Percentiles rank a stretch among this genome's conserved stretches.
Conservation (phyloP, 2,113 vertebrate species). For the Amazona guildingii region DNA sequence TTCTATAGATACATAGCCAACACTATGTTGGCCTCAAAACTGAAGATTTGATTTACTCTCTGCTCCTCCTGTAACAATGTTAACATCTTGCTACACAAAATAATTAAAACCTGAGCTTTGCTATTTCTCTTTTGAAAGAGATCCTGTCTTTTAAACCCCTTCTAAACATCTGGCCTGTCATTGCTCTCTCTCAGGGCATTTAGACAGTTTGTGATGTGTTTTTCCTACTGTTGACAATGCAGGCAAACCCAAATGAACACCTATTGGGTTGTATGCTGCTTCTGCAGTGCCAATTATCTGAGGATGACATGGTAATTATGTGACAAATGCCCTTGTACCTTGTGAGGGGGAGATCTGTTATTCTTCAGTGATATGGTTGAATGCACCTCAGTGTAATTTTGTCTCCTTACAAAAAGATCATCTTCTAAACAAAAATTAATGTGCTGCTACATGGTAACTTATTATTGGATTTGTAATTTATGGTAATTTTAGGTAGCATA, state of each 20-base stretch:
- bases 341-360: neutral
- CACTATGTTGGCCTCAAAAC: neutral
- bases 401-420: neutral
- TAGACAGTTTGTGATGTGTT: neutral
- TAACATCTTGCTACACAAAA: neutral
- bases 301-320: neutral
- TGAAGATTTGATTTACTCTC: neutral
- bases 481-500: neutral
- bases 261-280: neutral
- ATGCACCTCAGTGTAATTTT: neutral
- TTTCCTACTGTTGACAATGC: neutral
- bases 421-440: neutral
- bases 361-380: neutral
- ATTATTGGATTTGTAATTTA: neutral
- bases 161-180: neutral
- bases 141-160: neutral
- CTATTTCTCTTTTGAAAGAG: neutral
- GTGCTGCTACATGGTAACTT: neutral
- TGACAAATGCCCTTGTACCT: neutral
- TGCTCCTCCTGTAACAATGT: neutral
- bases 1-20: neutral
- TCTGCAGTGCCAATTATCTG: conserved; percentile 4
- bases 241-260: neutral
- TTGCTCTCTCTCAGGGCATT: neutral
- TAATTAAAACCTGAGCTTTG: neutral